Conservation (phyloP, 30 jellyfish, hydroid and myxozoan genomes). For the Aurelia aurita complex sp. Pacific region DNA sequence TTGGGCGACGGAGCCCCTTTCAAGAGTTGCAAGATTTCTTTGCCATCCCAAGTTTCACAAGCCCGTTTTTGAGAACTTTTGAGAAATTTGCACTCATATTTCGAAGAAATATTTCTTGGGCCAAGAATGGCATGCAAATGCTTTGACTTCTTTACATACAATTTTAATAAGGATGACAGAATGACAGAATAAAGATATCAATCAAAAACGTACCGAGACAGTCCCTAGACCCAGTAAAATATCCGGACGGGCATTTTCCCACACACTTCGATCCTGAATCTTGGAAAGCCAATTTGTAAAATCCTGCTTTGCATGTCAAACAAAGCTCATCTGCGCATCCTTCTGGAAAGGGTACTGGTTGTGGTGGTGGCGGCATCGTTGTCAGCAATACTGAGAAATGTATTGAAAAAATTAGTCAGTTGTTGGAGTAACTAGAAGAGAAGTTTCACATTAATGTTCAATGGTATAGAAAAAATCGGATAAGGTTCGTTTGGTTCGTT, state of each 20-base stretch:
- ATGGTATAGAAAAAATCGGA: too few relatives aligned
- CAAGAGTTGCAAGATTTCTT: too few relatives aligned
- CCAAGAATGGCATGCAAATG: not conserved
- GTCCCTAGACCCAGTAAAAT: slow-evolving; percentile 6
- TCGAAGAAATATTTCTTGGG: too few relatives aligned
- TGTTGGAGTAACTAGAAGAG: not conserved
- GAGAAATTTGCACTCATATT: too few relatives aligned
- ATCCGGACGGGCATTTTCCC: slow-evolving; percentile 37
- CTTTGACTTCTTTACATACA: not conserved
- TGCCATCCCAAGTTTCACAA: too few relatives aligned
- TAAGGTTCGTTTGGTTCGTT: too few relatives aligned
- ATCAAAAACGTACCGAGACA: slow-evolving; percentile 34
- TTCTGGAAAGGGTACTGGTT: slow-evolving; percentile 40
- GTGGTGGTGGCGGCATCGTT: not conserved
- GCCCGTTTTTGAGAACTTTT: too few relatives aligned
- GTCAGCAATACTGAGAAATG: not conserved
- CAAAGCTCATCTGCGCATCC: slow-evolving; percentile 52
- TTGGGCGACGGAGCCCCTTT: too few relatives aligned
- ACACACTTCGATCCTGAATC: slow-evolving; percentile 27
- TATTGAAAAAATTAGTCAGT: not conserved
- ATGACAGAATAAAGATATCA: not conserved
- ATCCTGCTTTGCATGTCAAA: slow-evolving; percentile 38
- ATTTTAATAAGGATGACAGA: not conserved
- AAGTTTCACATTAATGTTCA: too few relatives aligned
- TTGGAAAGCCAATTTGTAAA: not conserved